Evolutionary conservation across 2,797 vertebrate species (phyloP).

Genomic region (Darevskia mixta): DNA sequence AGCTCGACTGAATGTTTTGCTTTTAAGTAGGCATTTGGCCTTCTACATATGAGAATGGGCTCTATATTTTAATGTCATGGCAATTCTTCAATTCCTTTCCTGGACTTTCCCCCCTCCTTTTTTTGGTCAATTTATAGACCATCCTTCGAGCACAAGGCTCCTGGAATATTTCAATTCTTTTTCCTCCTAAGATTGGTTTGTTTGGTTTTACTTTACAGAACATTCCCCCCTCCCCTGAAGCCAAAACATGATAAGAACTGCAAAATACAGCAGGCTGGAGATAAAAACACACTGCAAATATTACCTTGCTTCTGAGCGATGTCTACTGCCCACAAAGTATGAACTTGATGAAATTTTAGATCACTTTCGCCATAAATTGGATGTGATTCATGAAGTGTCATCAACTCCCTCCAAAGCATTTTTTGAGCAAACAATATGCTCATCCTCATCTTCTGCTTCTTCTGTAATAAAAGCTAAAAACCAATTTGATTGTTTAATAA

Average conservation of each 20-base stretch:
- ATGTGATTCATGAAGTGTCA: conserved; percentile 39
- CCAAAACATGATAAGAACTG: neutral
- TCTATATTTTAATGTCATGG: rapidly evolving
- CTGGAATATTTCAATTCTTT: neutral
- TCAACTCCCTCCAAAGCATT: conserved; percentile 2
- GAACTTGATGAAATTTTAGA: neutral
- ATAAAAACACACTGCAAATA: conserved; percentile 8
- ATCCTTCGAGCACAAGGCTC: neutral
- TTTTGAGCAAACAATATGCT: conserved; percentile 40
- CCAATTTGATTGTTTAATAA: conserved; percentile 43
- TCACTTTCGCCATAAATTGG: conserved; percentile 23
- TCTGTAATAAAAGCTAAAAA: conserved; percentile 45
- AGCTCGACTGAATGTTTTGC: neutral
- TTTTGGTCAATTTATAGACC: conserved; percentile 3
- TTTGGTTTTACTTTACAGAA: neutral
- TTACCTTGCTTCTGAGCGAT: conserved; percentile 31
- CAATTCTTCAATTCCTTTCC: neutral
- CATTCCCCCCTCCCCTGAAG: neutral
- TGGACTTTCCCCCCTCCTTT: neutral
- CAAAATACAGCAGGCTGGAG: neutral
- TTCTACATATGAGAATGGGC: neutral
- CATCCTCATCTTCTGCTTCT: neutral
- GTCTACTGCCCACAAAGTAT: neutral
- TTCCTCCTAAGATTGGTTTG: neutral
- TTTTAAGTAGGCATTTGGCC: neutral